Evolutionary conservation across 2,888 invertebrate species (phyloP), one percentile per base, ranked within the genome.

Genomic region (Gymnosoma rotundatum): DNA sequence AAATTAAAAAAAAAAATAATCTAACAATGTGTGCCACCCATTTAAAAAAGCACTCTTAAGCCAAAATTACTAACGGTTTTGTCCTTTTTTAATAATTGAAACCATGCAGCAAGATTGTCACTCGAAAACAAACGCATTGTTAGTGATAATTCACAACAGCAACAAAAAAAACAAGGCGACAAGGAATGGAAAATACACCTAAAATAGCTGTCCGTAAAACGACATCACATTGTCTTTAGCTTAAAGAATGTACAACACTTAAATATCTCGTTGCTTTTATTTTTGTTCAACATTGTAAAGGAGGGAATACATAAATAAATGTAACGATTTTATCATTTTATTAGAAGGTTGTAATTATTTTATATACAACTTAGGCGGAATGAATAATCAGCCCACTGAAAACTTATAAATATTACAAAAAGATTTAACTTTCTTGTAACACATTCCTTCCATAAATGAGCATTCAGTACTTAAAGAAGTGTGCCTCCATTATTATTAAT

Each of bases 91-190:
- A 60, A n/a, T 42, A 76, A 67, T 76, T 67, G 52, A 67, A 18
- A 76, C 18, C 18, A 48, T 60, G 60, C 76, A 52, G 48, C 42
- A 20, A 18, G 58, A 50, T 18, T 58, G 38, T 21, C 50, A 76
- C 38, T 60, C 25, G 50, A 52, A 60, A 12, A 67, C 60, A 67
- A 76, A 67, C 60, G 50, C 16, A 56, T 52, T 58, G 56, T 48
- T 10, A 76, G 16, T 21, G 36, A 32, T 60, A 75, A 9, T 58
- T 48, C 25, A 63, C 9, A 42, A 25, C 14, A 48, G 6, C 6
- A n/a, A 61, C 5, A 16, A 16, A 58, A 60, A 8, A 16, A 16
- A 38, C 16, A 56, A 54, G 1, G 32, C 56, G 10, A 36, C 5
- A 14, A 32, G 61, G 0, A 8, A 10, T 12, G 42, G 7, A 42